Evolutionary conservation across 2,888 invertebrate genomes (phyloP), one percentile per base, ranked within the genome.

Genomic region (Hydroisotoma schaefferi): DNA sequence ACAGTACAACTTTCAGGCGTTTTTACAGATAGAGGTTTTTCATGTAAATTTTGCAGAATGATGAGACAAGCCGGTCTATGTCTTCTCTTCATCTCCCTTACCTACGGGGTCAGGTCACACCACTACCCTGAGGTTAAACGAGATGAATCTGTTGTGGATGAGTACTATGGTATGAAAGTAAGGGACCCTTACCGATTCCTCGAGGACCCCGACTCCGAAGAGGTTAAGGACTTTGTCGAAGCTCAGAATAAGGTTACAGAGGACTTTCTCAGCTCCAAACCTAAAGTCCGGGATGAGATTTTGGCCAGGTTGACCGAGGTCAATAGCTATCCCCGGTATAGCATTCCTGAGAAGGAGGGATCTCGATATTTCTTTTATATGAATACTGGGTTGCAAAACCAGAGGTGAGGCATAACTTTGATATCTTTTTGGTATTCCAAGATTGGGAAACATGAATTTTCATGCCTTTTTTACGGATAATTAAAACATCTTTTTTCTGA

Each of bases 331-430:
- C 38, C 63, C 10, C 61, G 55, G 49, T 57, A 52, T 22, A 59
- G 59, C 1, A 25, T 57, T 22, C 67, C 67, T 2, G 53, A 38
- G 22, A 61, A 47, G 43, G 26, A 47, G 22, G 70, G 67, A 6
- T 18, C 28, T 15, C 52, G 56, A 1, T 70, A 68, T 28, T 68
- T 58, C 20, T 94, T 90, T 78, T 59, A 15, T 5, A 87, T 87
- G 80, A 99, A 99, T 76, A 86, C 90, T 33, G 98, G 98, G 1
- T 81, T 99, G 58, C 98, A 99, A 79, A 97, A 99, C 78, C 98
- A 99, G 78, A 89, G 87, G 92, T 91, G 74, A 58, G 57, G n/a
- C 4, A 4, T 40, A 33, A 27, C 40, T n/a, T n/a, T n/a, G n/a
- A n/a, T n/a, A 51, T 44, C n/a, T 54, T 12, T 33, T 29, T 59